Conservation (phyloP, 2,888 invertebrate genomes). For the Pachymerium ferrugineum region DNA sequence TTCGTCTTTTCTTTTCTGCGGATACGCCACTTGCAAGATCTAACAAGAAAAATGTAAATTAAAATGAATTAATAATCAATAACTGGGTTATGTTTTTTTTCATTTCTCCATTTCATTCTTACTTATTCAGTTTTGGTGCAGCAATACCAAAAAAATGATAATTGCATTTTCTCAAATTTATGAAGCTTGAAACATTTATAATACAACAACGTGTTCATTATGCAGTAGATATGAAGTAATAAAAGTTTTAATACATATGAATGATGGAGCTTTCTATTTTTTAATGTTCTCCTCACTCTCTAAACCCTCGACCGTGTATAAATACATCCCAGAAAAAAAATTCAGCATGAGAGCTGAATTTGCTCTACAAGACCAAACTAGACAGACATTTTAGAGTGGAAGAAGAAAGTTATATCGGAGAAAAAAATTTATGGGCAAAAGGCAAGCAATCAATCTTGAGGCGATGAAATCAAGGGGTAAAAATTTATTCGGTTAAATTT, state of each 20-base stretch:
- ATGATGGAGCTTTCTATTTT: constrained; percentile 13
- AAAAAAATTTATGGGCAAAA: not conserved
- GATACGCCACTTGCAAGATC: constrained; percentile 29
- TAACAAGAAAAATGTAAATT: not conserved
- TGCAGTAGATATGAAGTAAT: constrained; percentile 4
- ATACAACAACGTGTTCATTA: constrained; percentile 13
- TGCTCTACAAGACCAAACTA: not conserved
- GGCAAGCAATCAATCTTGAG: not conserved
- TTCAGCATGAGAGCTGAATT: not conserved
- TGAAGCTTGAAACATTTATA: constrained; percentile 4
- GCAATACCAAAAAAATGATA: no score
- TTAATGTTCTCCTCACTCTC: not conserved
- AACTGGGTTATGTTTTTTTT: no score
- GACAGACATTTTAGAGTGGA: not conserved
- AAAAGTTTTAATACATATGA: constrained; percentile 8
- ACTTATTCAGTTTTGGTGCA: no score
- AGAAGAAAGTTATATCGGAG: not conserved
- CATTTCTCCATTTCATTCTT: no score
- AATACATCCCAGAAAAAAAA: not conserved
- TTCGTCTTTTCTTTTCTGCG: not conserved
- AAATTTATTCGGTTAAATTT: constrained; percentile 1
- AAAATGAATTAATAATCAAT: not conserved
- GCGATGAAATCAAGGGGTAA: constrained; percentile 9
- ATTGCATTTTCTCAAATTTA: not conserved
- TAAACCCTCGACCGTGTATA: not conserved